Percentiles rank a stretch among this genome's conserved stretches.
Evolutionary conservation across 2,888 invertebrate species (phyloP).

Genomic region (Cheiracanthium punctorium): DNA sequence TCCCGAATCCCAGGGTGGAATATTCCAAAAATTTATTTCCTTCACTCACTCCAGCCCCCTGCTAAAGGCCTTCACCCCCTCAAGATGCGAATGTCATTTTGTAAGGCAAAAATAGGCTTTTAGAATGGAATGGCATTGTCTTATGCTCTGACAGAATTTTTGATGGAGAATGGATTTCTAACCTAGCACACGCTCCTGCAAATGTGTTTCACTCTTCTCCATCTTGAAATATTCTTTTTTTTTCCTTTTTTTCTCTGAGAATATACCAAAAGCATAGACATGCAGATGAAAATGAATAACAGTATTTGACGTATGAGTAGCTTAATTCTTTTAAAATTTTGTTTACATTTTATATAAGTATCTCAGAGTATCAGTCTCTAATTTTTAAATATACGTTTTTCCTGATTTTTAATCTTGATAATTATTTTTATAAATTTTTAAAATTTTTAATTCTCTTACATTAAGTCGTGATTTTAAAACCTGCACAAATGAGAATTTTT

Average conservation of each 20-base stretch:
- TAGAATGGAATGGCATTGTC: conserved; percentile 4
- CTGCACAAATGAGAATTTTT: no score
- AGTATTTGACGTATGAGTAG: background rate
- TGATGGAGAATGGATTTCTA: conserved; percentile 1
- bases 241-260: background rate
- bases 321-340: no score
- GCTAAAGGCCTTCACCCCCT: background rate
- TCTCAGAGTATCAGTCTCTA: no score
- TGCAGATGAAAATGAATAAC: background rate
- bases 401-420: no score
- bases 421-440: no score
- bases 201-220: background rate
- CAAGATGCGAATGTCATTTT: background rate
- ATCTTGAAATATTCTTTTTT: background rate
- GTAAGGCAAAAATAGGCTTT: conserved; percentile 17
- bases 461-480: no score
- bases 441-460: no score
- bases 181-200: background rate
- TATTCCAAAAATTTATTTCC: background rate
- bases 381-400: no score
- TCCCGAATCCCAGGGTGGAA: background rate
- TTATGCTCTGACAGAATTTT: background rate
- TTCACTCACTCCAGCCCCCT: background rate
- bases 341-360: no score
- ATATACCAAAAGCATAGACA: background rate